phyloP scores from a whole-genome alignment of 2,113 vertebrate species.

The Accipiter cooperii region DNA sequence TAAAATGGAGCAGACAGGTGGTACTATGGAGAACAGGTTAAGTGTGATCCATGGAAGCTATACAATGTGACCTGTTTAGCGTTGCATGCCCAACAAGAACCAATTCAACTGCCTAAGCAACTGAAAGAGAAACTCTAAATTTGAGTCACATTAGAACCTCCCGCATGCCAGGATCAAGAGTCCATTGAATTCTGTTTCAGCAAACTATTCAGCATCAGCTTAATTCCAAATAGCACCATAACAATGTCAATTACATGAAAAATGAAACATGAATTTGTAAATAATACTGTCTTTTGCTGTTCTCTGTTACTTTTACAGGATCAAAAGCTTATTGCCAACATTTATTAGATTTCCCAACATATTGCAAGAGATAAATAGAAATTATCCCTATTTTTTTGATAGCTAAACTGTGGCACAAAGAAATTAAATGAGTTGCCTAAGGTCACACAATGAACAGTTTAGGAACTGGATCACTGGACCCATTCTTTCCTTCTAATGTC shows the following conservation, averaged over 20 bases:
- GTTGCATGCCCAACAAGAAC: background rate
- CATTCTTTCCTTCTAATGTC: background rate
- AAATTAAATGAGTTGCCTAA: conserved; percentile 27
- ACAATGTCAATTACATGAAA: background rate
- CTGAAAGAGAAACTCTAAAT: background rate
- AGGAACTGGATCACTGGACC: background rate
- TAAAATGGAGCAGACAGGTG: background rate
- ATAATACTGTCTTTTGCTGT: background rate
- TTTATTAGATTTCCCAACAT: conserved; percentile 10
- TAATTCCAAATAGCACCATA: background rate
- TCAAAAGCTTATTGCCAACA: background rate
- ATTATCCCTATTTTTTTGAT: background rate
- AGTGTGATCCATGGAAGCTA: background rate
- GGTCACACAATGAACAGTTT: background rate
- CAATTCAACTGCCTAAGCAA: background rate
- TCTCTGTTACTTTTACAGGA: background rate
- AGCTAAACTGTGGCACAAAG: conserved; percentile 23
- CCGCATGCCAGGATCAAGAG: background rate
- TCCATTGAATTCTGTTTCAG: background rate
- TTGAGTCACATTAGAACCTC: background rate
- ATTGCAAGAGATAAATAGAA: background rate
- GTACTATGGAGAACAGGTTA: background rate
- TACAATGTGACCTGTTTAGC: background rate
- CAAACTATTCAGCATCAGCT: background rate
- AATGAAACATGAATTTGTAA: background rate